Base-by-base conservation (phyloP, 2,888 invertebrate species). In the Cosmia pyralina region DNA sequence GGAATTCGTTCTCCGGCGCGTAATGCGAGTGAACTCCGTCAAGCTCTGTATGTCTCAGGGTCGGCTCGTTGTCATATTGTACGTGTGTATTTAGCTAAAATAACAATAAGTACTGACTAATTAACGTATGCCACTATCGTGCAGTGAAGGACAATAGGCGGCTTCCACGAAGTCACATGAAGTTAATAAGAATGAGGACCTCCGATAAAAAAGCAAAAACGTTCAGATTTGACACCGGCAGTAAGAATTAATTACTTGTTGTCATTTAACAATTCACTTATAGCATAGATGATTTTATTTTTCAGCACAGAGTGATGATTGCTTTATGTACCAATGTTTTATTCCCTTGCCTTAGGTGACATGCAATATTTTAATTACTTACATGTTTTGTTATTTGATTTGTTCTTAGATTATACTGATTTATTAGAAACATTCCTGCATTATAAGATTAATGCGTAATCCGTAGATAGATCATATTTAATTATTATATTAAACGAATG, bases 101-200 rank as follows among this genome's bases (percentile, higher is more conserved):
- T 69, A 78, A 79, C 65, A 79, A 72, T 82, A 28, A 28, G 28
- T 28, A 71, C 78, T 79, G 70, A 75, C 72, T 85, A 69, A 84
- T 86, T 77, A 81, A 74, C 75, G 44, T 85, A 74, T 89, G 87
- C 85, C 83, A 90, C 88, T 93, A 89, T 93, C 92, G 89, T 92
- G 88, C 96, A 96, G 96, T 92, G 85, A 91, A 91, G 91, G 93
- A 93, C 91, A 93, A 87, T 92, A 95, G 91, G 88, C 94, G 96
- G 87, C 89, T 94, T 87, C 94, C 95, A 92, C 96, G 97, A 92
- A 97, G 97, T 96, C 95, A 96, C 94, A 96, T 96, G 97, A 94
- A 97, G 97, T 94, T 97, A 93, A 97, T 97, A 95, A 96, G 97
- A 94, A 97, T 97, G 95, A 96, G 97, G 96, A 96, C 95, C 79